Evolutionary conservation across 23 tunicate genomes (phyloP), one percentile per base, ranked within the genome.

Genomic region (Phallusia fumigata): DNA sequence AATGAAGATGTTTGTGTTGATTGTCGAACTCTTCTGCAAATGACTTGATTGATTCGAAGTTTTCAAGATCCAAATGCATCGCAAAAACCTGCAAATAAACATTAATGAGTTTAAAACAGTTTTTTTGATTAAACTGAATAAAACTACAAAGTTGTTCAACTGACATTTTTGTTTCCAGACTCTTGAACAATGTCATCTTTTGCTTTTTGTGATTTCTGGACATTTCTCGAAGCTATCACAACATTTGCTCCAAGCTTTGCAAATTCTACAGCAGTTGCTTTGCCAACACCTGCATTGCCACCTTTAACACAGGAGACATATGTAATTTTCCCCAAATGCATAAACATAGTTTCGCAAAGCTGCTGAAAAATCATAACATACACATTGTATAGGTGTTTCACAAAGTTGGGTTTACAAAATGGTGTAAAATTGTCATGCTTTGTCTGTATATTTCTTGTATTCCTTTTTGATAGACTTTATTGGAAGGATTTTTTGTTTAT

Each of bases 221-320:
- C 19, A 28, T 84, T 84, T 64, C 88, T 77, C 2, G 88, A 84
- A 31, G 88, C 88, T 1, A 84, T 84, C 10, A 84, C 79, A 64
- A 84, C 58, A 10, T 35, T 53, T 33, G 88, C 88, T 19, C 82
- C 88, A 0, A 19, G 44, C 32, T 78, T 84, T 32, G 88, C 88
- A 36, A 84, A n/a, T 32, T 77, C 82, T 18, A 77, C 50, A 2
- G 80, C 88, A 33, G 88, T 78, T 11, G 79, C 76, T 78, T 84
- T 77, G 35, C 88, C 88, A n/a, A 84, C 31, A 11, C 88, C 88
- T 0, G 76, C 72, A 64, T 84, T 84, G 51, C 88, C 88, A 53
- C 86, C 86, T 83, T 40, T 5, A 40, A 40, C n/a, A n/a, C n/a
- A n/a, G n/a, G n/a, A n/a, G n/a, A n/a, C n/a, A n/a, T n/a, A n/a